Conservation (phyloP, 1,140 invertebrate species). For the Littorina saxatilis region DNA sequence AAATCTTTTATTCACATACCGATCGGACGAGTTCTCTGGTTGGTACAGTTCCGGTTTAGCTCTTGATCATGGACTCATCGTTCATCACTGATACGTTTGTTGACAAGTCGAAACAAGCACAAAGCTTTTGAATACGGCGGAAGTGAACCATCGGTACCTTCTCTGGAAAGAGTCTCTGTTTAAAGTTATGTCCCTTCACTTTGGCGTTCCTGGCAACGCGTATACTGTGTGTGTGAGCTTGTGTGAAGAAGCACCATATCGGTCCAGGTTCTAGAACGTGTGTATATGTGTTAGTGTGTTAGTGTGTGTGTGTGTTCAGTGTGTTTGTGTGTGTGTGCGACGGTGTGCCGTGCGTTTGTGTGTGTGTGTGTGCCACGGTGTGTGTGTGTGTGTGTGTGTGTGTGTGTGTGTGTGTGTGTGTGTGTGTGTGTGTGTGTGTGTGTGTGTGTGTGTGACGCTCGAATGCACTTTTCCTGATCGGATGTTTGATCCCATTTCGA, state of each 20-base stretch:
- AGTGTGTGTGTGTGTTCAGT: background rate
- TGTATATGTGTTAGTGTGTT: background rate
- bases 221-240: too few species aligned
- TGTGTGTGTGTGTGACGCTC: constrained; percentile 6
- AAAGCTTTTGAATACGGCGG: constrained; percentile 38
- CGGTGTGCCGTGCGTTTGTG: background rate
- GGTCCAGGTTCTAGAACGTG: background rate
- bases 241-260: background rate
- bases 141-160: constrained; percentile 25
- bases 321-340: background rate
- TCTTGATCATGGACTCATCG: too few species aligned
- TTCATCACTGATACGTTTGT: background rate
- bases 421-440: constrained; percentile 6
- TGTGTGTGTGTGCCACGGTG: background rate
- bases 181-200: background rate
- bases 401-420: background rate
- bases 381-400: background rate
- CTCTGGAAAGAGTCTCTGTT: background rate
- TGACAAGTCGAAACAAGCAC: constrained; percentile 37
- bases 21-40: too few species aligned
- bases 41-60: too few species aligned
- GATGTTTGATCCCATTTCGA: background rate
- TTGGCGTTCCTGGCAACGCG: constrained; percentile 29
- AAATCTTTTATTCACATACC: too few species aligned
- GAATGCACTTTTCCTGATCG: background rate